Conservation (phyloP, 2,113 vertebrate species). For the Hypomesus transpacificus region DNA sequence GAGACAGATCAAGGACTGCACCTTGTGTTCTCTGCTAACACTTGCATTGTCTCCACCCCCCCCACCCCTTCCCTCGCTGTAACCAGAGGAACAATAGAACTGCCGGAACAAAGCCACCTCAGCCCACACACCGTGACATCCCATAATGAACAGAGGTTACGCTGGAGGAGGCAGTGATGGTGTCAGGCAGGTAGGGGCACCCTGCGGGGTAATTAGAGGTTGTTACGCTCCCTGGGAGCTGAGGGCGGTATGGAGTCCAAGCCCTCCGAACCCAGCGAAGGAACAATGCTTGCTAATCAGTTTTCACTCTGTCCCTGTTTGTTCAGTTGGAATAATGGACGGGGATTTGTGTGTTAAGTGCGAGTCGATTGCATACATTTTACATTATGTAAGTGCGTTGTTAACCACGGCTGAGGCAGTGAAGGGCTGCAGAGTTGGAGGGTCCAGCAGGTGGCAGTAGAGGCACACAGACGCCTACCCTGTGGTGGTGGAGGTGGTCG, state of each 20-base stretch:
- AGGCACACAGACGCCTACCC: conserved; percentile 36
- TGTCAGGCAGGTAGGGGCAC: conserved; percentile 48
- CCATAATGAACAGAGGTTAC: conserved; percentile 32
- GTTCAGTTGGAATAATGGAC: too few species aligned
- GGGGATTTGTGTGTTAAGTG: too few species aligned
- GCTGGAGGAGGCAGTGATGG: conserved; percentile 36
- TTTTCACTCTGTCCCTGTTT: too few species aligned
- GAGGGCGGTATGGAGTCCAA: not conserved
- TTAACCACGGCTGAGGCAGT: too few species aligned
- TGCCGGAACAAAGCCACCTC: not conserved
- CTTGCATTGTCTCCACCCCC: not conserved
- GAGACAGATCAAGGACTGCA: too few species aligned
- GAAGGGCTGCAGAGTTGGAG: too few species aligned
- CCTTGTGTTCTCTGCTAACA: not conserved
- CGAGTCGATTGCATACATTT: too few species aligned
- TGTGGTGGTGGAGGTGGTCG: conserved; percentile 49
- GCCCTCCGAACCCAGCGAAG: not conserved
- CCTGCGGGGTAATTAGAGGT: conserved; percentile 47
- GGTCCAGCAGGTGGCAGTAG: not conserved
- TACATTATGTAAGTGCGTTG: too few species aligned
- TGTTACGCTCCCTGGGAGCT: conserved; percentile 46
- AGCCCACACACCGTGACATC: conserved; percentile 2
- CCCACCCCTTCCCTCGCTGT: conserved; percentile 1
- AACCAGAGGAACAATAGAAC: conserved; percentile 33
- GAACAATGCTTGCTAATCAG: too few species aligned